Evolutionary conservation across 2,888 invertebrate genomes (phyloP).

Genomic region (Limnephilus lunatus): DNA sequence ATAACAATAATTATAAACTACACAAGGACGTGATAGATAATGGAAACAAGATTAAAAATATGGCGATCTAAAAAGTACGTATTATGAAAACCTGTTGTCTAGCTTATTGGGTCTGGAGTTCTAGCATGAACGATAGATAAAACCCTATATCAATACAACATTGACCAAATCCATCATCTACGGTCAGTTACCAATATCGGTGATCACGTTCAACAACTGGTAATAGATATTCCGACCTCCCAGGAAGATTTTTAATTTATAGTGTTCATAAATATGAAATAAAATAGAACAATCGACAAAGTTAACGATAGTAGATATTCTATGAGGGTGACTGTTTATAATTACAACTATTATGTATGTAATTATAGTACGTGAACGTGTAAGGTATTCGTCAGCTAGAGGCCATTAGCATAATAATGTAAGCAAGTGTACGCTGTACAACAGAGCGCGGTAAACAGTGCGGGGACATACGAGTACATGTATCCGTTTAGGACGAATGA

Average conservation of each 20-base stretch:
- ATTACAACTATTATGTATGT: background rate
- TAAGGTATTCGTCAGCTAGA: background rate
- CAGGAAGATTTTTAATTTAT: too few species aligned
- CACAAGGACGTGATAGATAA: background rate
- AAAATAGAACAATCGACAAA: too few species aligned
- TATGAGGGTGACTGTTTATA: background rate
- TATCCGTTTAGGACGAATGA: background rate
- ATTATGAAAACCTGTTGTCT: background rate
- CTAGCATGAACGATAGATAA: too few species aligned
- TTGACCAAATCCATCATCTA: too few species aligned
- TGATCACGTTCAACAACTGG: too few species aligned
- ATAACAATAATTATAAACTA: background rate
- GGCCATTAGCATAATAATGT: background rate
- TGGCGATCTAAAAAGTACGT: background rate
- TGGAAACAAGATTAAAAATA: background rate
- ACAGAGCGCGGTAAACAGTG: background rate
- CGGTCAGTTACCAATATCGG: too few species aligned
- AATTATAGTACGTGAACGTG: background rate
- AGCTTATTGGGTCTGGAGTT: background rate
- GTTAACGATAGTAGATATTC: background rate
- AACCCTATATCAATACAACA: too few species aligned
- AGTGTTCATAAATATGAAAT: too few species aligned
- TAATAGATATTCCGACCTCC: too few species aligned
- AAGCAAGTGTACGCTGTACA: background rate
- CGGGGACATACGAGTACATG: background rate